Conservation (phyloP, 2,797 vertebrate species). For the Prunella strophiata region DNA sequence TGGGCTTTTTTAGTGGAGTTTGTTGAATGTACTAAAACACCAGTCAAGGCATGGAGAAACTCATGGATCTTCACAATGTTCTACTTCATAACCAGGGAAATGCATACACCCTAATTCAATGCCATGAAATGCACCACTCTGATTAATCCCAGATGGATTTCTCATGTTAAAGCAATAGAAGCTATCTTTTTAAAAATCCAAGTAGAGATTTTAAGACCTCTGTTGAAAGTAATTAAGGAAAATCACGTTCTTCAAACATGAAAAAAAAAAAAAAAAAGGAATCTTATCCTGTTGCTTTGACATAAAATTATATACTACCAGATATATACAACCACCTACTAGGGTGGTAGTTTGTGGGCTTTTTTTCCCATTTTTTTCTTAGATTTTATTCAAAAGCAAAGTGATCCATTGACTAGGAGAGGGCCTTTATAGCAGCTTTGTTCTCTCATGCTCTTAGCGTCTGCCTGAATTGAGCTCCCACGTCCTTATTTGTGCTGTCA, state of each 20-base stretch:
- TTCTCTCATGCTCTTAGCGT: background rate
- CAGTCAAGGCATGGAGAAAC: background rate
- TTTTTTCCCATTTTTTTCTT: background rate
- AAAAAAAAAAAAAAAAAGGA: background rate
- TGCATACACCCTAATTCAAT: background rate
- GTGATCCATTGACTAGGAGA: background rate
- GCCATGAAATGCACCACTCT: background rate
- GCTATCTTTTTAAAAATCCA: background rate
- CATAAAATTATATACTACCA: background rate
- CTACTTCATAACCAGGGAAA: background rate
- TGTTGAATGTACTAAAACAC: background rate
- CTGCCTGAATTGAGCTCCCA: background rate
- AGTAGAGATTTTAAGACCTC: background rate
- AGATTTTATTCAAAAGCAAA: background rate
- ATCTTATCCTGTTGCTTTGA: background rate
- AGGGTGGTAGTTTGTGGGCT: rapidly evolving
- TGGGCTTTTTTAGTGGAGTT: background rate
- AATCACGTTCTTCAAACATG: background rate
- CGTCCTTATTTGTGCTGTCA: background rate
- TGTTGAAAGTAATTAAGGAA: background rate
- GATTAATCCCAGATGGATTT: background rate
- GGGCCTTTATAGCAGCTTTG: background rate
- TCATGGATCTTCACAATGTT: background rate
- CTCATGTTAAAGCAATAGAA: background rate
- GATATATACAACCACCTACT: background rate